A percentile compares a stretch with the other conserved stretches of the same genome.
phyloP scores from a whole-genome alignment of 2,113 vertebrate species.

The Corythornis cristatus region DNA sequence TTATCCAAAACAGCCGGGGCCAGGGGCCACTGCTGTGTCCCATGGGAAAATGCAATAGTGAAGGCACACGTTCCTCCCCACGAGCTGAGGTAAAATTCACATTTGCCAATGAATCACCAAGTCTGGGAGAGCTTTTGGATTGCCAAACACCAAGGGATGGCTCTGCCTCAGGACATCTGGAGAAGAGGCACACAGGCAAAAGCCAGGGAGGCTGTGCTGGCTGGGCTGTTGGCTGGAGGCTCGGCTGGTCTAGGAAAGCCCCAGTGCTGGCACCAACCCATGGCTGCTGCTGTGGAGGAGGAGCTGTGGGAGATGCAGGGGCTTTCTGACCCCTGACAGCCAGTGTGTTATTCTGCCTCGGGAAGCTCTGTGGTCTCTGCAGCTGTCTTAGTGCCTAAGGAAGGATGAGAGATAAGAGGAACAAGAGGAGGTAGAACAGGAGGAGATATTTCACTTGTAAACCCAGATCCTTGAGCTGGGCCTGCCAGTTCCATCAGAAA shows the following conservation, averaged over 20 bases:
- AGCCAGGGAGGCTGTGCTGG: background rate
- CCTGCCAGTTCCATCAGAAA: background rate
- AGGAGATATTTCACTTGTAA: background rate
- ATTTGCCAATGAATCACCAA: fast-evolving
- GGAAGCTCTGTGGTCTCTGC: background rate
- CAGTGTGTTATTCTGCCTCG: background rate
- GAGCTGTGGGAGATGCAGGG: background rate
- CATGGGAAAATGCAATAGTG: fast-evolving
- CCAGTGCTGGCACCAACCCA: background rate
- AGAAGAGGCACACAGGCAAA: background rate
- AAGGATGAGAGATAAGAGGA: background rate
- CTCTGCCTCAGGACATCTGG: background rate
- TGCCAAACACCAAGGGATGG: background rate
- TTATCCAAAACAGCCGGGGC: background rate
- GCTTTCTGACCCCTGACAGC: background rate
- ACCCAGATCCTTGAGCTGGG: background rate
- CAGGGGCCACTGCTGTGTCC: background rate
- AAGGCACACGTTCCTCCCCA: background rate
- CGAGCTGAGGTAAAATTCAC: background rate
- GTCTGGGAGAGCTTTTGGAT: background rate
- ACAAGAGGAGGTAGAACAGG: background rate
- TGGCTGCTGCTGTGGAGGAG: background rate
- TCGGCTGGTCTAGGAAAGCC: background rate
- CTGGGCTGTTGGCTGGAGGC: background rate
- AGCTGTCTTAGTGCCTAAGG: background rate